Conservation (phyloP, 2,113 vertebrate genomes). For the Tonatia bakeri region DNA sequence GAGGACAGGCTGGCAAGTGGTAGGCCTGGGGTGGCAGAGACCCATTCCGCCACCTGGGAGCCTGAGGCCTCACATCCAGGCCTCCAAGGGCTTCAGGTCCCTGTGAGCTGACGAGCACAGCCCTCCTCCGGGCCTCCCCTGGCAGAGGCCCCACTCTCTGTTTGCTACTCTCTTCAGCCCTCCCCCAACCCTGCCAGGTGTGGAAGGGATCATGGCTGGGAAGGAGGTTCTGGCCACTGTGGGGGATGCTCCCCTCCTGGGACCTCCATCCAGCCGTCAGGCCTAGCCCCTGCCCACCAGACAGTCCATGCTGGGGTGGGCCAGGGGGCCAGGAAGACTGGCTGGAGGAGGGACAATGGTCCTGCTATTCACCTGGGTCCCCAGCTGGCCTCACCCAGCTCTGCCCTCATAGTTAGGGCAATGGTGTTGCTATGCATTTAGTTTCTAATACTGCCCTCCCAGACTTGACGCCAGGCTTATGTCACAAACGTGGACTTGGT, state of each 20-base stretch:
- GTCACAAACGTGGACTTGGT: fast-evolving
- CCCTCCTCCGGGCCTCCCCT: neutral
- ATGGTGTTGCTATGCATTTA: fast-evolving
- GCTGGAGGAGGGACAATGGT: fast-evolving
- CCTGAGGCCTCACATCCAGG: neutral
- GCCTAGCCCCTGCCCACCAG: too few relatives aligned
- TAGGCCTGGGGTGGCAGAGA: neutral
- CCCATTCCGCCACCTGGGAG: neutral
- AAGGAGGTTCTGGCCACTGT: neutral
- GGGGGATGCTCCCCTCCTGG: neutral
- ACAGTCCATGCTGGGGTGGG: neutral
- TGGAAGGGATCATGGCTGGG: neutral
- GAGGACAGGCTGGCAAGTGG: neutral
- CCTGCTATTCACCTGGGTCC: too few relatives aligned
- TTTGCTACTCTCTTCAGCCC: too few relatives aligned
- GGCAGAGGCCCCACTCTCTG: neutral
- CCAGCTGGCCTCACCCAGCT: neutral
- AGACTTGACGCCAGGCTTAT: fast-evolving
- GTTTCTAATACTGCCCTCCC: fast-evolving
- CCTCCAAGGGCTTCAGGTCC: neutral
- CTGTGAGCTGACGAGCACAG: fast-evolving
- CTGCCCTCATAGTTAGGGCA: too few relatives aligned
- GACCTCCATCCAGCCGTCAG: neutral
- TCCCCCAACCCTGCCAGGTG: neutral
- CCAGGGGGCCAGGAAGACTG: too few relatives aligned